phyloP scores from a whole-genome alignment of 2,113 vertebrate species.

The Trichechus manatus region DNA sequence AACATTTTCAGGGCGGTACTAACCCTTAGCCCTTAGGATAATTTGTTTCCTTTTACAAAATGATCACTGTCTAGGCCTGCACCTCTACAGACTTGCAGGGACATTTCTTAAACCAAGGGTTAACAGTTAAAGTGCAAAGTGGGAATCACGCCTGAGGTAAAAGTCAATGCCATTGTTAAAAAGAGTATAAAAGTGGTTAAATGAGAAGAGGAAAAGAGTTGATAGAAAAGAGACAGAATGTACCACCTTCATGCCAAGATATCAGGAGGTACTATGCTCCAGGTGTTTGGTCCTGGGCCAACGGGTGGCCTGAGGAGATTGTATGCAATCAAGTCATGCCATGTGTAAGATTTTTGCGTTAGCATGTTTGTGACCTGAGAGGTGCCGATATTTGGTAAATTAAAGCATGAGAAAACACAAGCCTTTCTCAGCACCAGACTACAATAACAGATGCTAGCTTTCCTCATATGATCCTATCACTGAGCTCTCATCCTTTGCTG shows the following conservation, averaged over 20 bases:
- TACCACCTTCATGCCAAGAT: not conserved
- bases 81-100: not conserved
- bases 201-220: not conserved
- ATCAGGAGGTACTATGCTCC: not conserved
- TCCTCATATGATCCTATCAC: not conserved
- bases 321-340: not conserved
- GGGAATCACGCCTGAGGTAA: not conserved
- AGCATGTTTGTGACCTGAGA: not conserved
- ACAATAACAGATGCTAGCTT: not conserved
- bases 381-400: not conserved
- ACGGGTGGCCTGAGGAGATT: not conserved
- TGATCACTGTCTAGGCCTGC: not conserved
- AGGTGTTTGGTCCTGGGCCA: not conserved
- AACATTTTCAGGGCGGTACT: not conserved
- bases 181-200: constrained; percentile 19
- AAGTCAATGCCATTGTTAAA: constrained; percentile 6
- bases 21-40: not conserved
- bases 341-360: not conserved
- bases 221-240: not conserved
- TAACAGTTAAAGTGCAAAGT: constrained; percentile 28
- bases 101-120: not conserved
- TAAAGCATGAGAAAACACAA: constrained; percentile 38
- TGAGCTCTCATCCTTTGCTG: not conserved
- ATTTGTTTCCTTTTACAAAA: not conserved
- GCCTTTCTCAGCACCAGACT: not conserved